These are phyloP conservation scores for Pollimyrus isidori DNA, from an alignment of 2,113 vertebrate species.

Conservation along the genomic window DNA sequence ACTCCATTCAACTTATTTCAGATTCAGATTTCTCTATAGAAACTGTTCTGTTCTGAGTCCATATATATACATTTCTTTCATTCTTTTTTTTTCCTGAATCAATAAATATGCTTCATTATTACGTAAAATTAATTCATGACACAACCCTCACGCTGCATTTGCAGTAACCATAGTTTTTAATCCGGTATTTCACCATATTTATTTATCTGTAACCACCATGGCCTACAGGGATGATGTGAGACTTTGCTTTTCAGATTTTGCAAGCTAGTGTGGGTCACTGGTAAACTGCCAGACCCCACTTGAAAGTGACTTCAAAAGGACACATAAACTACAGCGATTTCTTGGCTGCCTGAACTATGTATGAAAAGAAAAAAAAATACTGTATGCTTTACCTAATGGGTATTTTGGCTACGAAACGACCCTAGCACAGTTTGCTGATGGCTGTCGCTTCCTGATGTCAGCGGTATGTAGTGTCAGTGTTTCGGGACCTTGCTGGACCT, in stretches of 20 bases:
- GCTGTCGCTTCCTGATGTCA: not conserved
- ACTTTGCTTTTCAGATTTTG: not conserved
- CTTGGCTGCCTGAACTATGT: not conserved
- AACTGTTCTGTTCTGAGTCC: not conserved
- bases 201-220: not conserved
- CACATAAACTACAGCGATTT: not conserved
- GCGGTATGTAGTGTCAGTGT: not conserved
- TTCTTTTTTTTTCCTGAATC: not conserved
- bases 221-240: not conserved
- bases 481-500: not conserved
- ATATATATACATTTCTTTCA: not conserved
- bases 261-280: not conserved
- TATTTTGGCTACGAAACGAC: not conserved
- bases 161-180: not conserved
- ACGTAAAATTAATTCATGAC: not conserved
- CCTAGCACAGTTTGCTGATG: not conserved
- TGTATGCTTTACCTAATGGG: not conserved
- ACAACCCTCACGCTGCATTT: not conserved
- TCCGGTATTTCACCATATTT: not conserved
- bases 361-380: not conserved
- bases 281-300: not conserved
- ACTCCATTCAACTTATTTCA: not conserved
- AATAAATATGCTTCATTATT: not conserved
- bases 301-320: not conserved
- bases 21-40: not conserved